A percentile compares a stretch with the other conserved stretches of the same genome.
Evolutionary conservation across 2,797 vertebrate species (phyloP).

Genomic region (Morelia viridis): DNA sequence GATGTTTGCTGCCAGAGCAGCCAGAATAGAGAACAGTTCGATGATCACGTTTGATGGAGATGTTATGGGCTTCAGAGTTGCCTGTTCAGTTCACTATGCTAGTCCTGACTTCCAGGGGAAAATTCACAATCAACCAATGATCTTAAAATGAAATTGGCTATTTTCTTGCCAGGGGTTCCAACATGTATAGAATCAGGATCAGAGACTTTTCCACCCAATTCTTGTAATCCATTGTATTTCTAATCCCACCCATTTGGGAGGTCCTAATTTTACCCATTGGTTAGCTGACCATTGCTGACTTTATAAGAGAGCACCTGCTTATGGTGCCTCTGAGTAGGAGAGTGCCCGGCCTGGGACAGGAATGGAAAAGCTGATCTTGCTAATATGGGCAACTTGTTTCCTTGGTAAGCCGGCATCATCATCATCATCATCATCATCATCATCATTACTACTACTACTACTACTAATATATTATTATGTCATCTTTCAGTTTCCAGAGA

Average conservation of each 20-base stretch:
- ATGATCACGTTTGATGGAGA: background rate
- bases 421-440: no score
- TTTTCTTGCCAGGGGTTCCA: background rate
- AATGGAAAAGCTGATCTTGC: conserved; percentile 22
- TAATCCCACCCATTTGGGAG: background rate
- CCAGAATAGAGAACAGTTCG: background rate
- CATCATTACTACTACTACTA: no score
- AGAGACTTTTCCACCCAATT: background rate
- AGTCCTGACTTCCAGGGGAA: rapidly evolving
- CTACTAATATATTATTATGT: background rate
- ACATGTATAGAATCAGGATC: background rate
- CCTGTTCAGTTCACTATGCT: background rate
- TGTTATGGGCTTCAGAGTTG: background rate
- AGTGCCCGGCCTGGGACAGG: background rate
- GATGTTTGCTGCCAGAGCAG: background rate
- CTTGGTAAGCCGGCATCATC: conserved; percentile 33
- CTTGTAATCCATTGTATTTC: background rate
- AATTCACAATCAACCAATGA: background rate
- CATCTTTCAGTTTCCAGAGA: background rate
- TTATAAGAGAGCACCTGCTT: background rate
- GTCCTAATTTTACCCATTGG: background rate
- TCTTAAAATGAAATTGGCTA: background rate
- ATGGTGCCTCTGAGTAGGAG: background rate
- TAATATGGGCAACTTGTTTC: background rate
- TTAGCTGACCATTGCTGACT: background rate